phyloP scores from a whole-genome alignment of 2,888 invertebrate species.

The Falcaria lacertinaria region DNA sequence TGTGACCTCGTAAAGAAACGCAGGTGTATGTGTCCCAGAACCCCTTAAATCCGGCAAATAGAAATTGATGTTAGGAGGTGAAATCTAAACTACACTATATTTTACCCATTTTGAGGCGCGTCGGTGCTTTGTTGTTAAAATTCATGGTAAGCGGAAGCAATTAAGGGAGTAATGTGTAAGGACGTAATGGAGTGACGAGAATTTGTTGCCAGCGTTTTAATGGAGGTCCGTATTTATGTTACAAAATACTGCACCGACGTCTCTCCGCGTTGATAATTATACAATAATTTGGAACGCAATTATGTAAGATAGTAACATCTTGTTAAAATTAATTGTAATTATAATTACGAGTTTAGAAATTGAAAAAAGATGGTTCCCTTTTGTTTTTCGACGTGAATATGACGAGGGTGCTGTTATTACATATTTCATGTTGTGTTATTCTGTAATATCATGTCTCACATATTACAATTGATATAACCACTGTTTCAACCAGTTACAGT shows the following conservation, averaged over 20 bases:
- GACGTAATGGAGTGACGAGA: conserved; percentile 70
- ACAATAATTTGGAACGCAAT: conserved; percentile 40
- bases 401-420: not conserved
- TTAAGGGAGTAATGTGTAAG: conserved; percentile 70
- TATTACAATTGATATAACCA: too few relatives aligned
- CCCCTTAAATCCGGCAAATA: conserved; percentile 63
- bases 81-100: conserved; percentile 67
- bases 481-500: too few relatives aligned
- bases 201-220: conserved; percentile 66
- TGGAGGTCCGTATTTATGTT: conserved; percentile 61
- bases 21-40: conserved; percentile 57
- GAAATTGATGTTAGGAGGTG: conserved; percentile 65
- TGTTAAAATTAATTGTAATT: conserved; percentile 27
- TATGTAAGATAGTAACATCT: conserved; percentile 25
- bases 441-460: not conserved
- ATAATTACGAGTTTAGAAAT: conserved; percentile 22
- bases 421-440: too few relatives aligned
- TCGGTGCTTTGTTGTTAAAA: conserved; percentile 69
- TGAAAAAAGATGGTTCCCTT: not conserved
- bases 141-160: conserved; percentile 72
- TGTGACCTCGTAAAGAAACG: conserved; percentile 55
- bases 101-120: conserved; percentile 60
- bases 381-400: not conserved
- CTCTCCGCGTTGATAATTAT: conserved; percentile 45
- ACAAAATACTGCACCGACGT: conserved; percentile 52